A percentile compares a stretch with the other conserved stretches of the same genome.
phyloP scores from a whole-genome alignment of 2,797 vertebrate genomes.

The Alca torda region DNA sequence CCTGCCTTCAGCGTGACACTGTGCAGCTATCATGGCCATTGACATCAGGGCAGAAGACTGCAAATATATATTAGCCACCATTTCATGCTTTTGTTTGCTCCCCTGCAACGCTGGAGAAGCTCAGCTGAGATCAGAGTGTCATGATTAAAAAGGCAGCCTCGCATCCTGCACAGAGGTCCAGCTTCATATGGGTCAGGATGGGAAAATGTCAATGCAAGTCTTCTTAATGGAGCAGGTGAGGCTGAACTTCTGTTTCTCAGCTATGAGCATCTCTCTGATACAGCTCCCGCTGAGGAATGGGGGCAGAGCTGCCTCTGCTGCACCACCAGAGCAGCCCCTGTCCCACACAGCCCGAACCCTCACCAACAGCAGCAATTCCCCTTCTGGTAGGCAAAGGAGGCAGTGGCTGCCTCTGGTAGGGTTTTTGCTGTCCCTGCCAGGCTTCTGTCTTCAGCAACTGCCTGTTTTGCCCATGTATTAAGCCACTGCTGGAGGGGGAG shows the following conservation, averaged over 20 bases:
- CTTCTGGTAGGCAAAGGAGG: background rate
- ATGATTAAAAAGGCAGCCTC: rapidly evolving
- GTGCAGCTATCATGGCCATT: background rate
- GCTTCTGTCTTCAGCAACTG: background rate
- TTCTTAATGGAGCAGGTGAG: background rate
- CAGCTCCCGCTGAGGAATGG: background rate
- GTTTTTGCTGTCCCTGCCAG: background rate
- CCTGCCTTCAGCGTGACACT: background rate
- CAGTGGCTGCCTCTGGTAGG: background rate
- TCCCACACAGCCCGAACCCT: background rate
- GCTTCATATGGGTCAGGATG: background rate
- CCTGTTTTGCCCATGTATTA: background rate
- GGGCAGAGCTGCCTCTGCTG: background rate
- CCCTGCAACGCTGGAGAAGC: background rate
- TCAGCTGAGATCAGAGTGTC: background rate
- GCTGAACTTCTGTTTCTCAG: background rate
- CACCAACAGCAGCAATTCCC: background rate
- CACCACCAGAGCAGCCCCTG: background rate
- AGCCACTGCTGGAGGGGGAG: background rate
- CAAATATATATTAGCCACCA: background rate
- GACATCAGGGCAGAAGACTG: background rate
- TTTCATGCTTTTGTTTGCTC: background rate
- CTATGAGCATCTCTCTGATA: background rate
- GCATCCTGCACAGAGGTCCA: background rate
- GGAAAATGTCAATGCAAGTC: background rate